Conservation (phyloP, 2,113 vertebrate genomes). For the Lota lota region DNA sequence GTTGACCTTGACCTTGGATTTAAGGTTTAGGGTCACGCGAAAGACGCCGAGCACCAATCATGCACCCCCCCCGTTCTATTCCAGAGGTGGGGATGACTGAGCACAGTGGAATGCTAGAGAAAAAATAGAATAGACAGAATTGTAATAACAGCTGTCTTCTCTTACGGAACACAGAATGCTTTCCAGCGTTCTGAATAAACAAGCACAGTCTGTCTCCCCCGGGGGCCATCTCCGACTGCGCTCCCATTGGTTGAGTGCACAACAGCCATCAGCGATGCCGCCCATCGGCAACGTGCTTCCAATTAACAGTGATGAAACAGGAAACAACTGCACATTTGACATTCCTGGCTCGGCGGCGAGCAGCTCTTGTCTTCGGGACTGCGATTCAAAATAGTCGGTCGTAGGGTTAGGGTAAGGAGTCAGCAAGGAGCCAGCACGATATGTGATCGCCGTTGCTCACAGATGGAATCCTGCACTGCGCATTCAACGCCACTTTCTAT, state of each 20-base stretch:
- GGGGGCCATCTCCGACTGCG: conserved; percentile 49
- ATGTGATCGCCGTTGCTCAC: background rate
- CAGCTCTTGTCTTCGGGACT: conserved; percentile 32
- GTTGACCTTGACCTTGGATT: background rate
- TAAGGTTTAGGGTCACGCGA: background rate
- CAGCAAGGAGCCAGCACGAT: conserved; percentile 11
- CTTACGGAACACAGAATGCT: conserved; percentile 70
- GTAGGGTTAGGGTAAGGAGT: no score
- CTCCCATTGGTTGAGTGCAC: conserved; percentile 54
- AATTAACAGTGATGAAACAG: conserved; percentile 78
- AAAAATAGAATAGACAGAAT: conserved; percentile 57
- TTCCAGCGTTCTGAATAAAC: conserved; percentile 74
- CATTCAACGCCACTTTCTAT: no score
- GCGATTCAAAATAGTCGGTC: conserved; percentile 17
- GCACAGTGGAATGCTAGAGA: conserved; percentile 51
- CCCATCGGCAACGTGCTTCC: conserved; percentile 68
- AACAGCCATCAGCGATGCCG: conserved; percentile 46
- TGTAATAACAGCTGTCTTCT: conserved; percentile 76
- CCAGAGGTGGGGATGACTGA: conserved; percentile 51
- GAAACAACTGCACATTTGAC: conserved; percentile 70
- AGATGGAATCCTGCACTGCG: no score
- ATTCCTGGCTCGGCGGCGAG: conserved; percentile 55
- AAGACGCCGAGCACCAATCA: conserved; percentile 31
- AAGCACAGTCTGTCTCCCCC: conserved; percentile 59
- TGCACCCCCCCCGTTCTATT: conserved; percentile 18